Evolutionary conservation across 1,140 invertebrate genomes (phyloP).

Genomic region (Chironomus striatipennis): DNA sequence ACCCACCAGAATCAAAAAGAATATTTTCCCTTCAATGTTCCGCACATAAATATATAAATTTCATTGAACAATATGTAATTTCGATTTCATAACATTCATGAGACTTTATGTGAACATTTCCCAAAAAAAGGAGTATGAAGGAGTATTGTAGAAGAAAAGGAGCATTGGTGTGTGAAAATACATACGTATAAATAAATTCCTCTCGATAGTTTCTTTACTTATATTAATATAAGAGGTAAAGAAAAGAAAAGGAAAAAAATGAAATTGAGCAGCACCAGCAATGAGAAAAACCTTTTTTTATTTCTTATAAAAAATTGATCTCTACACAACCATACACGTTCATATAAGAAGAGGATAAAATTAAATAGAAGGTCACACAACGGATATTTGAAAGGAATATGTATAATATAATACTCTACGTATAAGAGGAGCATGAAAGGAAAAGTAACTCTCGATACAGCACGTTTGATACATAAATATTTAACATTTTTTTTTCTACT

Average conservation of each 20-base stretch:
- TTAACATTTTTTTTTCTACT: background rate
- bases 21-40: too few relatives aligned
- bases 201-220: too few relatives aligned
- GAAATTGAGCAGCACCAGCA: too few relatives aligned
- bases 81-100: background rate
- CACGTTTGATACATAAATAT: background rate
- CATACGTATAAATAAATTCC: too few relatives aligned
- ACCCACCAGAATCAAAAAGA: too few relatives aligned
- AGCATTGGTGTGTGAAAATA: too few relatives aligned
- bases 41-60: background rate
- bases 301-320: conserved; percentile 2
- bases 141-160: too few relatives aligned
- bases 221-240: too few relatives aligned
- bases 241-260: too few relatives aligned
- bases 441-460: background rate
- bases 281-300: background rate
- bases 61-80: background rate
- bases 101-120: background rate
- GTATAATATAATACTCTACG: too few relatives aligned
- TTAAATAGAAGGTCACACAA: conserved; percentile 1
- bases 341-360: too few relatives aligned
- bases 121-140: background rate
- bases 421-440: background rate
- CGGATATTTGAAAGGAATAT: background rate
- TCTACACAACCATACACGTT: background rate